Evolutionary conservation across 1,140 invertebrate species (phyloP).

Genomic region (Drosophila sp.): DNA sequence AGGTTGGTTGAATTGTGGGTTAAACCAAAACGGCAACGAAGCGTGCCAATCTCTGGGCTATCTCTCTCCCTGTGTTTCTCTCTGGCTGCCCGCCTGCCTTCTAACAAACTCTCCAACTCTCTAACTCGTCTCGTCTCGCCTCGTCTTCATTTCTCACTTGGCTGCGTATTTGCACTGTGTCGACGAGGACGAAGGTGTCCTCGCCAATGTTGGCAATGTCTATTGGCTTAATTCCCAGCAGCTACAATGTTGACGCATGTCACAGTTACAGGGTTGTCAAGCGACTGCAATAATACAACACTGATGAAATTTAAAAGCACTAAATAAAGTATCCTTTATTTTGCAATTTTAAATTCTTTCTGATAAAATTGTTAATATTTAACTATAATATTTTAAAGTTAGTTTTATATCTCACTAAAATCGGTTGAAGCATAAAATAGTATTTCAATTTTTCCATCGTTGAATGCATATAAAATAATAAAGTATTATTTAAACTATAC

Average conservation of each 20-base stretch:
- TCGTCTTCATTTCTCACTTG: slow-evolving; percentile 82
- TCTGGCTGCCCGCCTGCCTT: slow-evolving; percentile 47
- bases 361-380: too few relatives aligned
- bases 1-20: slow-evolving; percentile 4
- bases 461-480: too few relatives aligned
- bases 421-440: too few relatives aligned
- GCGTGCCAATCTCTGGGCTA: slow-evolving; percentile 58
- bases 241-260: slow-evolving; percentile 43
- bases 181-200: slow-evolving; percentile 19
- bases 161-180: slow-evolving; percentile 71
- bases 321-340: too few relatives aligned
- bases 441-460: too few relatives aligned
- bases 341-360: too few relatives aligned
- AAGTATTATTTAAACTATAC: too few relatives aligned
- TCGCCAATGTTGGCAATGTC: slow-evolving; percentile 59
- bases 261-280: slow-evolving; percentile 55
- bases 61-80: slow-evolving; percentile 10
- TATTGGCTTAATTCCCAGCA: slow-evolving; percentile 57
- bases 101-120: slow-evolving; percentile 64
- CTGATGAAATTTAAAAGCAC: not conserved
- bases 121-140: slow-evolving; percentile 4
- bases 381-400: too few relatives aligned
- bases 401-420: too few relatives aligned
- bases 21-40: slow-evolving; percentile 35
- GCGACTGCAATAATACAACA: slow-evolving; percentile 6